phyloP scores from a whole-genome alignment of 23 tunicate species.

The Styela clava region DNA sequence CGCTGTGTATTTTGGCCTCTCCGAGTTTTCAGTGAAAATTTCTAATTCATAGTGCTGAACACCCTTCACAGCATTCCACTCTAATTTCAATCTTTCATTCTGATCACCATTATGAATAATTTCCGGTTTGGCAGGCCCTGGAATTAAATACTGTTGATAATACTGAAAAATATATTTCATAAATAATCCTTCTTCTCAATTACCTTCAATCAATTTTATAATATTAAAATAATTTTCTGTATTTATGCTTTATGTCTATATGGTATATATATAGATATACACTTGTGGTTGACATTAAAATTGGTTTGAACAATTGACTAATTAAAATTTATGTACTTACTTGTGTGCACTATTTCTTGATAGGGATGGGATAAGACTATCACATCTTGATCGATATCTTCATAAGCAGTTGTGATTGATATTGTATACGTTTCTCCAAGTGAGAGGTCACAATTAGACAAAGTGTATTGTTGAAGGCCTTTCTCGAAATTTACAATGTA shows the following conservation, averaged over 20 bases:
- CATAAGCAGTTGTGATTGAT: background rate
- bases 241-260: background rate
- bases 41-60: background rate
- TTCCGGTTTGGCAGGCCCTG: background rate
- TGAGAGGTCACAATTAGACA: background rate
- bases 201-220: background rate
- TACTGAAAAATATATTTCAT: no score
- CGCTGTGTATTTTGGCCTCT: background rate
- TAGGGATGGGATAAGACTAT: background rate
- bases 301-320: no score
- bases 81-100: background rate
- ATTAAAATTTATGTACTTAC: background rate
- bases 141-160: background rate
- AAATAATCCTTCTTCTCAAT: background rate
- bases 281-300: background rate
- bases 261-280: background rate
- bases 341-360: background rate
- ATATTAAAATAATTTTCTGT: no score
- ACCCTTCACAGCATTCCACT: constrained; percentile 1
- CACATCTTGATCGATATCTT: background rate
- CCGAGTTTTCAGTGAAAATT: background rate
- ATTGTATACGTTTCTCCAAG: background rate
- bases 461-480: background rate
- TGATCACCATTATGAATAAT: no score
- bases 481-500: background rate